Conservation (phyloP, 2,888 invertebrate genomes). For the Clistopyga incitator region DNA sequence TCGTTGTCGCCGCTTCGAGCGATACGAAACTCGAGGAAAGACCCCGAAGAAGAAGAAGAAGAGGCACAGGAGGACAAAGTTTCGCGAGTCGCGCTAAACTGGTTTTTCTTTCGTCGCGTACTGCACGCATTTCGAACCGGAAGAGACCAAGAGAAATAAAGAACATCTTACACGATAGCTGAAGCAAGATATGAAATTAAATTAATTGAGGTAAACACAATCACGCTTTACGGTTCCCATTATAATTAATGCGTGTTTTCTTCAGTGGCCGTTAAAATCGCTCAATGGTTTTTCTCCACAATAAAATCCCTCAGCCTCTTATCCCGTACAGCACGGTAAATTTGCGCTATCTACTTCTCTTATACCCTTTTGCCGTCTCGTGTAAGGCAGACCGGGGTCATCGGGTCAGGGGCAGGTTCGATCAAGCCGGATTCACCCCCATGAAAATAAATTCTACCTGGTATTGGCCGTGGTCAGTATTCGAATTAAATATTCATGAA, state of each 20-base stretch:
- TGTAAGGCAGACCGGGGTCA: constrained; percentile 7
- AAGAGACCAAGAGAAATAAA: constrained; percentile 6
- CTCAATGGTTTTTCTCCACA: constrained; percentile 56
- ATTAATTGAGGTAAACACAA: constrained; percentile 41
- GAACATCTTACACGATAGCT: not conserved
- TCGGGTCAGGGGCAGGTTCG: not conserved
- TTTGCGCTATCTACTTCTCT: constrained; percentile 34
- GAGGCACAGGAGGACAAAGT: constrained; percentile 33
- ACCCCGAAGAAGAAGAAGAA: constrained; percentile 37
- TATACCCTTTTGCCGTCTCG: constrained; percentile 31
- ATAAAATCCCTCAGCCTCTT: constrained; percentile 50
- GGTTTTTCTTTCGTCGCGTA: constrained; percentile 32
- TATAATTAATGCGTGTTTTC: constrained; percentile 22
- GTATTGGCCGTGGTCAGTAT: no score
- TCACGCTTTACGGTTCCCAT: constrained; percentile 26
- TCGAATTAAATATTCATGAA: no score
- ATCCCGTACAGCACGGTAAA: constrained; percentile 51
- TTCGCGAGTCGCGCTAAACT: constrained; percentile 41
- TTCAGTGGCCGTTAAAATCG: constrained; percentile 57
- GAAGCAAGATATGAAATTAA: not conserved
- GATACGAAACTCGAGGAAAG: constrained; percentile 52
- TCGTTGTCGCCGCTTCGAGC: constrained; percentile 39
- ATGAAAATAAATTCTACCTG: no score
- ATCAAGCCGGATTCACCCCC: not conserved
- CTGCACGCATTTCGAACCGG: not conserved